Evolutionary conservation across 2,888 invertebrate species (phyloP).

Genomic region (Saturnia pavonia): DNA sequence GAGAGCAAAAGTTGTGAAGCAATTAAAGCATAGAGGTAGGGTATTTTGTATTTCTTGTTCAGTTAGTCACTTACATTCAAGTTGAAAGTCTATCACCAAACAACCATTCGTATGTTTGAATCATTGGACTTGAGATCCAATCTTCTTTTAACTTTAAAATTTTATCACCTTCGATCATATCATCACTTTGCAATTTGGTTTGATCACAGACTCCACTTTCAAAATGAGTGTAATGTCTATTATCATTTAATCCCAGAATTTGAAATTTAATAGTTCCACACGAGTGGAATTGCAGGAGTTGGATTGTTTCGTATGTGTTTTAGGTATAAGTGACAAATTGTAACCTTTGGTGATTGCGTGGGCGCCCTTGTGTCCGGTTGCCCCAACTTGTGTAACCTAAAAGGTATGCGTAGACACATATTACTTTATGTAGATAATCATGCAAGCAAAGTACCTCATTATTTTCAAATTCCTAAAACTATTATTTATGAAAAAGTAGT

Average conservation of each 20-base stretch:
- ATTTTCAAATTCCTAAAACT: neutral
- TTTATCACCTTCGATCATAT: too few relatives aligned
- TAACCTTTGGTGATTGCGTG: constrained; percentile 16
- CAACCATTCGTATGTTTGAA: too few relatives aligned
- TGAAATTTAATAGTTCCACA: neutral
- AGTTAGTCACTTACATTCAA: too few relatives aligned
- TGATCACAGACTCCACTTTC: neutral
- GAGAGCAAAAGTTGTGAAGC: too few relatives aligned
- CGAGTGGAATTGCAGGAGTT: neutral
- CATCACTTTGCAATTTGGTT: too few relatives aligned
- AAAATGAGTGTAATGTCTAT: neutral
- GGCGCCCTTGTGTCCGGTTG: constrained; percentile 21
- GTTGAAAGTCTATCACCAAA: too few relatives aligned
- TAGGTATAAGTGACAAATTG: constrained; percentile 7
- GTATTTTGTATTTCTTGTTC: too few relatives aligned
- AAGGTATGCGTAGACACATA: constrained; percentile 9
- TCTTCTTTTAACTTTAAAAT: too few relatives aligned
- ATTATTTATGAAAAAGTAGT: neutral
- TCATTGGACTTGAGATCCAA: too few relatives aligned
- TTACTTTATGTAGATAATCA: neutral
- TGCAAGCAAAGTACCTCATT: constrained; percentile 1
- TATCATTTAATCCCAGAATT: neutral
- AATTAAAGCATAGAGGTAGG: too few relatives aligned
- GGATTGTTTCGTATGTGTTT: constrained; percentile 10
- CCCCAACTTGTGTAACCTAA: constrained; percentile 16